Percentiles rank a stretch among this genome's conserved stretches.
Evolutionary conservation across 1,140 invertebrate genomes (phyloP).

Genomic region (Chironomus tepperi): DNA sequence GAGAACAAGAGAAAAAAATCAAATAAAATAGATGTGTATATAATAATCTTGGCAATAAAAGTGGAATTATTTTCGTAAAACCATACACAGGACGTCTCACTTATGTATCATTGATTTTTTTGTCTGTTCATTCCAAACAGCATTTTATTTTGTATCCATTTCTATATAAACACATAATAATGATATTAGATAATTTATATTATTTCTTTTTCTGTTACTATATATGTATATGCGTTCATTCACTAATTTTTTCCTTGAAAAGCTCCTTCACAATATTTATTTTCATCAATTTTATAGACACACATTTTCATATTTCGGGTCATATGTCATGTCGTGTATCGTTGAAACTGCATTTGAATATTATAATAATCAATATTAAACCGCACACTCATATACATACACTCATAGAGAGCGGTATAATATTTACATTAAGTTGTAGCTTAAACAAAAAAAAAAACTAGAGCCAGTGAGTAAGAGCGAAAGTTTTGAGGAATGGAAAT

Average conservation of each 20-base stretch:
- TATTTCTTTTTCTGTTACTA: not conserved
- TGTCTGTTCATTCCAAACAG: not conserved
- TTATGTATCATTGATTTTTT: constrained; percentile 23
- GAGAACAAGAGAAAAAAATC: not conserved
- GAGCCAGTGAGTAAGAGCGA: too few species aligned
- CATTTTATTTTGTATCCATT: not conserved
- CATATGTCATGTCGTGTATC: too few species aligned
- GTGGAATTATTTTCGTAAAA: not conserved
- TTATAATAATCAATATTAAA: too few species aligned
- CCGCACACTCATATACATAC: too few species aligned
- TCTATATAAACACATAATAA: not conserved
- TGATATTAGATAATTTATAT: not conserved
- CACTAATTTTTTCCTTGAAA: not conserved
- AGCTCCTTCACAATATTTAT: not conserved
- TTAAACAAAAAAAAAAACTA: too few species aligned
- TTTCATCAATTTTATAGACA: too few species aligned
- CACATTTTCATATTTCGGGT: too few species aligned
- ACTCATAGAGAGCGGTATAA: too few species aligned
- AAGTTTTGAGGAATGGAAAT: not conserved
- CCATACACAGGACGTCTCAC: constrained; percentile 10
- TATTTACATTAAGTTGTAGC: too few species aligned
- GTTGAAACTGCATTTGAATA: too few species aligned
- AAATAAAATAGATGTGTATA: not conserved
- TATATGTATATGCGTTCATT: not conserved
- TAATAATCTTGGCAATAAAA: constrained; percentile 19